phyloP scores from a whole-genome alignment of 1,140 invertebrate species.

The Formica exsecta region DNA sequence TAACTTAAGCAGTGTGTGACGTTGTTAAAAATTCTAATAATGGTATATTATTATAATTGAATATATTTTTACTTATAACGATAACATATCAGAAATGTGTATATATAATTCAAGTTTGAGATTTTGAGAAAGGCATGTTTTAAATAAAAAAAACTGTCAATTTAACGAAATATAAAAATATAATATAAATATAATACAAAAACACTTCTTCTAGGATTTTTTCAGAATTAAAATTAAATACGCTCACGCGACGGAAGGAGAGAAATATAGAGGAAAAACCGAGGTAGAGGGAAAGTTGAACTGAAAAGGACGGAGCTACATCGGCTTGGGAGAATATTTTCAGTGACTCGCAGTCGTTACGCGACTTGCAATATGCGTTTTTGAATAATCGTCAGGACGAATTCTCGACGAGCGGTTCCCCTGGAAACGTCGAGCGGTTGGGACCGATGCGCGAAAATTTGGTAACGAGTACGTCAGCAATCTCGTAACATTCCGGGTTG shows the following conservation, averaged over 20 bases:
- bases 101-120: not conserved
- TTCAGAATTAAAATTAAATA: not conserved
- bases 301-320: not conserved
- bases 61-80: not conserved
- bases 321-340: not conserved
- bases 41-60: not conserved
- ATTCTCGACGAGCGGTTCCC: slow-evolving; percentile 23
- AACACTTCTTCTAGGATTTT: not conserved
- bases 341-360: not conserved
- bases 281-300: not conserved
- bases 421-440: slow-evolving; percentile 10
- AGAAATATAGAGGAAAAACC: not conserved
- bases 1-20: not conserved
- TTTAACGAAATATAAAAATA: not conserved
- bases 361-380: not conserved
- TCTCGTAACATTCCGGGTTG: slow-evolving; percentile 49
- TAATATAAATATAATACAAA: not conserved
- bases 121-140: not conserved
- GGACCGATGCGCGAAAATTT: slow-evolving; percentile 47
- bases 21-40: not conserved
- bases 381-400: not conserved
- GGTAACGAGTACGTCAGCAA: slow-evolving; percentile 55
- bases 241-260: not conserved
- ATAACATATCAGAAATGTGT: not conserved
- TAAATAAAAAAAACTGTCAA: not conserved